Base-by-base conservation (phyloP, 1,140 invertebrate genomes). In the Lasioglossum baleicum region DNA sequence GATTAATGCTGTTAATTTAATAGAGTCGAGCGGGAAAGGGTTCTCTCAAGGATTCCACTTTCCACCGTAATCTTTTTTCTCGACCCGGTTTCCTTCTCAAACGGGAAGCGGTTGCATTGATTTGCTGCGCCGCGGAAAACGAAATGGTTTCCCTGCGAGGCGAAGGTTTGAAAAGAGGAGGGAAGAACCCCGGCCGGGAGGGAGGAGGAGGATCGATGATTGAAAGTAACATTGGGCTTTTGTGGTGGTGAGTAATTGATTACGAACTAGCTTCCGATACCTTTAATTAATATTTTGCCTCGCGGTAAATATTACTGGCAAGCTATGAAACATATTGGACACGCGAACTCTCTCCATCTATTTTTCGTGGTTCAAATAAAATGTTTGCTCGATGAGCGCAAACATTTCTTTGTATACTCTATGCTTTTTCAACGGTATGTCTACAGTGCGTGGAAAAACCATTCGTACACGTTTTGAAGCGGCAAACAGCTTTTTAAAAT, bases 1-100 rank as follows among this genome's bases (percentile, higher is more conserved):
- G 75, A 72, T 78, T 78, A 78, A 72, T 61, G 60, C 44, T 42
- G 61, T 78, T 78, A 72, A 78, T 78, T 78, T 72, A 78, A 72
- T 78, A 72, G 75, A 78, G 58, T 44, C 68, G 31, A 22, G n/a
- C n/a, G 31, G 42, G 31, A 26, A 48, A 72, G 15, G 44, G 26
- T 64, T 72, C 56, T 64, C 60, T 42, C 75, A 42, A 72, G 68
- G n/a, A 56, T 71, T 61, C 53, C 60, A 56, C 10, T 42, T 31
- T 26, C 60, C 26, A 22, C 48, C 7, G 17, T 7, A 11, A 6
- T 40, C 63, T 69, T 31, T 58, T 42, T 15, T 20, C 31, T 7
- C 20, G 44, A 11, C 68, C 40, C 26, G n/a, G 2, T 71, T 53
- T 53, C 26, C 56, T 8, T 51, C 13, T 15, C 26, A 22, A 35